phyloP scores from a whole-genome alignment of 2,113 vertebrate species.

The Alosa alosa region DNA sequence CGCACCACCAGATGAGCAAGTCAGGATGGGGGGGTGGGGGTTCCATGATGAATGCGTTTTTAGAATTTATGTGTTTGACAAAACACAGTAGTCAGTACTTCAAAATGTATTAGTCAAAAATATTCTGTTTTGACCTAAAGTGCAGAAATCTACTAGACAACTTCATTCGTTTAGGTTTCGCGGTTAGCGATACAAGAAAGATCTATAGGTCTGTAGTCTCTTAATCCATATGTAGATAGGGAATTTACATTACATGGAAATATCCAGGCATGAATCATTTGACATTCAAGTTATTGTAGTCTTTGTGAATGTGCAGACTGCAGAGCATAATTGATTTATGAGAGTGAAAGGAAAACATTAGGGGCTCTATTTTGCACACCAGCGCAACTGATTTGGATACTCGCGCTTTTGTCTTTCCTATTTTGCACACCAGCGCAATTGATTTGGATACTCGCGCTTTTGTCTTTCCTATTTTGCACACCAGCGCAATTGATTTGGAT shows the following conservation, averaged over 20 bases:
- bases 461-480: no score
- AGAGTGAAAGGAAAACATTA: background rate
- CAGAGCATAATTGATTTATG: background rate
- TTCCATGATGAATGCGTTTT: background rate
- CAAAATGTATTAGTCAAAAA: background rate
- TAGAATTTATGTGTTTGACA: background rate
- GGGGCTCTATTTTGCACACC: no score
- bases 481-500: no score
- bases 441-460: no score
- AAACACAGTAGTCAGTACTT: background rate
- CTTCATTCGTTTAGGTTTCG: background rate
- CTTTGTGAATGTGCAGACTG: background rate
- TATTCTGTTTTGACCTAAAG: background rate
- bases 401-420: no score
- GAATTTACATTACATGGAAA: background rate
- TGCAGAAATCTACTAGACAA: background rate
- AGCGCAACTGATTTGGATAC: no score
- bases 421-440: no score
- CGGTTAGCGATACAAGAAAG: background rate
- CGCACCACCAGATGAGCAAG: slow-evolving; percentile 12
- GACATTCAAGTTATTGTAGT: background rate
- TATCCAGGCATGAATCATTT: background rate
- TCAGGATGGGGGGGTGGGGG: background rate
- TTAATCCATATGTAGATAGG: background rate
- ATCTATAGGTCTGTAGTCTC: background rate